Evolutionary conservation across 2,888 invertebrate genomes (phyloP), one percentile per base, ranked within the genome.

Genomic region (Ophion costatus): DNA sequence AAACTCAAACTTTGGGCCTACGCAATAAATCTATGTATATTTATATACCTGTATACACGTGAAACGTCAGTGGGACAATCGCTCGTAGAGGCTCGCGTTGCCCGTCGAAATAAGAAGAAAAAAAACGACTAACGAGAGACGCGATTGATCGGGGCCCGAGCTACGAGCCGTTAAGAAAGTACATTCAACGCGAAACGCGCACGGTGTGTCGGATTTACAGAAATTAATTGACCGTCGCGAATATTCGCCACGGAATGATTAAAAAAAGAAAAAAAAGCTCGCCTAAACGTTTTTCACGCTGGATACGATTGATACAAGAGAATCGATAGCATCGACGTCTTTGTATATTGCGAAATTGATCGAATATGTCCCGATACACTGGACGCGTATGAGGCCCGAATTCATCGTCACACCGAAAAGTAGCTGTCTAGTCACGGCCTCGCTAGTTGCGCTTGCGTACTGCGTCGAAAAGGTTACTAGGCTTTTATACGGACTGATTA

Each of bases 1-100:
- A 81, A 81, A 78, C 73, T 22, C 63, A 45, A 78, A 63, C 66
- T 78, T 73, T 69, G 45, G 56, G 77, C 24, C 76, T 76, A 66
- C 61, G 14, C 14, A 4, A 59, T 59, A 59, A 14, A 59, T 59
- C 9, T 70, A 51, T 51, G 1, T 70, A 70, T 67, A 67, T 67
- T 42, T 59, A 38, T 61, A 42, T 73, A 42, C 38, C 59, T 73
- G 14, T 59, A 71, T 67, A 42, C 42, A 45, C 56, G 56, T 71
- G 56, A 57, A 38, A 51, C 64, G 51, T 66, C 20, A 33, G 56
- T 56, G 33, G 51, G 51, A 17, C 3, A 14, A 51, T 51, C 17
- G 38, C 38, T 38, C 38, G 7, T 38, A 0, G 51, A 4, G 51
- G 17, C 14, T 5, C 14, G 17, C 51, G 51, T 14, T 51, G 51